Evolutionary conservation across 2,113 vertebrate genomes (phyloP), one percentile per base, ranked within the genome.

Genomic region (Gavia stellata): DNA sequence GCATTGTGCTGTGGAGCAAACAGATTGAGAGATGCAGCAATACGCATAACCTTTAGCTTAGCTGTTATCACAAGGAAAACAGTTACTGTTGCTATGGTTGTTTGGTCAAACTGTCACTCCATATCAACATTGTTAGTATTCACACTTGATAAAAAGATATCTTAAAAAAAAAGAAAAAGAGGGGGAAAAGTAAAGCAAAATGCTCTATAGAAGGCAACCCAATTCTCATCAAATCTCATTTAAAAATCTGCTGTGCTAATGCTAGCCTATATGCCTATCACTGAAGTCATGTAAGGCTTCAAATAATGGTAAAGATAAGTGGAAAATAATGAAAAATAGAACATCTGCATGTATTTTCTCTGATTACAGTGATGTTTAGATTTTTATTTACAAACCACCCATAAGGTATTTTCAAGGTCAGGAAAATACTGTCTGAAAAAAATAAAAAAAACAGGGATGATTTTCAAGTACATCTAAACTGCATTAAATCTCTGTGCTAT

Each of bases 51-150:
- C 83, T 96, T 97, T 96, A 68, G 85, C 90, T 96, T 77, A 34
- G 67, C 81, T 94, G 58, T 96, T 97, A 96, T 94, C 94, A 77
- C 78, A 86, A 61, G 79, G 93, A 95, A 97, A 97, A 94, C 63
- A 81, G 79, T 88, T 83, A 65, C 90, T 91, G 84, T 93, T 97
- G 88, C 93, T 78, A 96, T 94, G 90, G 94, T 31, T 63, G 86
- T 92, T 92, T 88, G 92, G 77, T 94, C 94, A 97, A 81, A 84
- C 83, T 94, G 88, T 97, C 92, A 97, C 62, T 66, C 75, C 62
- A 9, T 71, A 95, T 97, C 95, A 97, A 58, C 90, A 74, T n/a
- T 90, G 66, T 78, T 66, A 96, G 44, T n/a, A 91, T 93, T 98
- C 91, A 96, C 70, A 96, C 91, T 97, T 81, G 91, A 96, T 92